Evolutionary conservation across 2,888 invertebrate genomes (phyloP), one percentile per base, ranked within the genome.

Genomic region (Itoplectis maculator): DNA sequence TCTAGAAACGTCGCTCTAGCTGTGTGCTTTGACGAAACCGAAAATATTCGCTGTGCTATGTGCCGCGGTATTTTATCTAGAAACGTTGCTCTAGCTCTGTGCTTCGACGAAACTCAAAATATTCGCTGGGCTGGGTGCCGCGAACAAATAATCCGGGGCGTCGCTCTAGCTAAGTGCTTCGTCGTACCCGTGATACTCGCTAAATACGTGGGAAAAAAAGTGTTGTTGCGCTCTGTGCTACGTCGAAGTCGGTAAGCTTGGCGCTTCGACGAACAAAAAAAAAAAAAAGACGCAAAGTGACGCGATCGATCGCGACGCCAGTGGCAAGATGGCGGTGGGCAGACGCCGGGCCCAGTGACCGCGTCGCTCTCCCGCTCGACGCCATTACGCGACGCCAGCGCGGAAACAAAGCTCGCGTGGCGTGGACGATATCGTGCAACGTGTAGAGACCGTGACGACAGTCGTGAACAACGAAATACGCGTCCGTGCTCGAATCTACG

Each of bases 91-190:
- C 56, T 51, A 51, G 51, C 51, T 51, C 15, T 51, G 51, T 51
- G 51, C 51, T 51, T 6, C 51, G 13, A 51, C 13, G 35, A 20
- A n/a, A 56, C n/a, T 56, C 11, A 11, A 11, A 29, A 13, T 56
- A 29, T 56, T 56, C 56, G 56, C 29, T 23, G 56, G 35, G 56
- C 29, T 56, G 5, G 4, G 56, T 56, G 56, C 56, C 29, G 56
- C 56, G 56, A 54, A 54, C 8, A 8, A 54, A 15, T 18, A 54
- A 35, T 13, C n/a, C 29, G 13, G n/a, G 20, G 9, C 15, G 40
- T 63, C 63, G 37, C 18, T 8, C 40, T 56, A 56, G 56, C 29
- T 56, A 29, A 29, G 56, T 23, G 56, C 56, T 56, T 56, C 54
- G 56, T 29, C 56, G 29, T n/a, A n/a, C n/a, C n/a, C n/a, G 29